These are phyloP conservation scores for Octodon degus DNA, from an alignment of 2,113 vertebrate species.

Conservation along the genomic window DNA sequence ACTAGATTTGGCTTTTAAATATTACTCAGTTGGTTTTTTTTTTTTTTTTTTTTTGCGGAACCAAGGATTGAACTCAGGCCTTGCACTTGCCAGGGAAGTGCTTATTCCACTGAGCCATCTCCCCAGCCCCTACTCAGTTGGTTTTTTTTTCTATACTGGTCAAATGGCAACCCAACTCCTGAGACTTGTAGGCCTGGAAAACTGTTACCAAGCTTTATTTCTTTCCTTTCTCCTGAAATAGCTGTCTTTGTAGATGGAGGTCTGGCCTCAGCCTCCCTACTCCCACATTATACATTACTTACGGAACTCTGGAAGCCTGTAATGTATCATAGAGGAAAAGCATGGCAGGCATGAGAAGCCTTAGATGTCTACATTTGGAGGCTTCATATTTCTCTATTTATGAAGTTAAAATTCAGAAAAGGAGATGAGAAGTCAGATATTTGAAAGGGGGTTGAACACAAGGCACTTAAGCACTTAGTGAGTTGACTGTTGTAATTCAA, in stretches of 20 bases:
- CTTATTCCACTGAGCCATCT: no score
- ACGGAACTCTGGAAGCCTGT: slow-evolving; percentile 39
- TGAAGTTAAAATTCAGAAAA: slow-evolving; percentile 58
- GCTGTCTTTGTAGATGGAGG: slow-evolving; percentile 62
- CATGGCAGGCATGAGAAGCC: background rate
- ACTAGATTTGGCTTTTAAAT: slow-evolving; percentile 70
- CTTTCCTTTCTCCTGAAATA: slow-evolving; percentile 69
- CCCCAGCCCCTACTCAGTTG: slow-evolving; percentile 34
- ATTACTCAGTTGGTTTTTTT: slow-evolving; percentile 50
- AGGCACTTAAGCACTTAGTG: background rate
- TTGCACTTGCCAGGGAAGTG: no score
- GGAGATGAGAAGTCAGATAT: slow-evolving; percentile 36
- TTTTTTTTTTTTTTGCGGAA: slow-evolving; percentile 52
- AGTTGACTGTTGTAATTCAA: background rate
- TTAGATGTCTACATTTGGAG: background rate
- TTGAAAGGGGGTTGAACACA: background rate
- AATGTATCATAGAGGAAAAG: slow-evolving; percentile 33
- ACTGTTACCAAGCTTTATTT: slow-evolving; percentile 54
- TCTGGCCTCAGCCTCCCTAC: slow-evolving; percentile 45
- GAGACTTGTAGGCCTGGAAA: slow-evolving; percentile 65
- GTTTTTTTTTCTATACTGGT: slow-evolving; percentile 46
- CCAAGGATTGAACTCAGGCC: no score
- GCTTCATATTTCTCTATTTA: slow-evolving; percentile 40
- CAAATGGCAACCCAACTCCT: slow-evolving; percentile 62
- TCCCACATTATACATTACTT: slow-evolving; percentile 55